phyloP scores from a whole-genome alignment of 2,797 vertebrate genomes.

The Choloepus didactylus region DNA sequence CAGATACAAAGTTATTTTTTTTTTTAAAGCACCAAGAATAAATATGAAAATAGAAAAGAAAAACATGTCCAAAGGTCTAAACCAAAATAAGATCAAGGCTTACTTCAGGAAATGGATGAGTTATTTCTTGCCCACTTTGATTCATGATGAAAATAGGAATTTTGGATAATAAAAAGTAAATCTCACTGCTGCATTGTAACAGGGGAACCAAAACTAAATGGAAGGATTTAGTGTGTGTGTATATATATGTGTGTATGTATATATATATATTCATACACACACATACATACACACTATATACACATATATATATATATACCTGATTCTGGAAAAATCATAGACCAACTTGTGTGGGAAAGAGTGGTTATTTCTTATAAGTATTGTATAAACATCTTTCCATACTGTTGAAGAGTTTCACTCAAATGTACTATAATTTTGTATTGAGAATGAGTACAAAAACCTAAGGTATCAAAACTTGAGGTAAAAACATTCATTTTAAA shows the following conservation, averaged over 20 bases:
- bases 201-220: slow-evolving; percentile 17
- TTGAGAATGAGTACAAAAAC: slow-evolving; percentile 3
- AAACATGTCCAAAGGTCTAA: slow-evolving; percentile 20
- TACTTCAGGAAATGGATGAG: slow-evolving; percentile 17
- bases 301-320: not conserved
- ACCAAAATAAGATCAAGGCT: slow-evolving; percentile 46
- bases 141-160: not conserved
- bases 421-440: slow-evolving; percentile 43
- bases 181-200: not conserved
- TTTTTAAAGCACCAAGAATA: not conserved
- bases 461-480: slow-evolving; percentile 43
- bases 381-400: not conserved
- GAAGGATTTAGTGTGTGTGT: not conserved
- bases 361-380: not conserved
- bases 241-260: too few relatives aligned
- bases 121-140: slow-evolving; percentile 8
- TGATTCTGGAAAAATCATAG: slow-evolving; percentile 7
- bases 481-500: not conserved
- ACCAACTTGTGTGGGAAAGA: not conserved
- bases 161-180: slow-evolving; percentile 32
- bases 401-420: not conserved
- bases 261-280: too few relatives aligned
- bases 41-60: slow-evolving; percentile 43
- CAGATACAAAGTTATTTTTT: slow-evolving; percentile 42
- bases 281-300: not conserved